Evolutionary conservation across 2,797 vertebrate species (phyloP).

Genomic region (Lepilemur ruficaudatus): DNA sequence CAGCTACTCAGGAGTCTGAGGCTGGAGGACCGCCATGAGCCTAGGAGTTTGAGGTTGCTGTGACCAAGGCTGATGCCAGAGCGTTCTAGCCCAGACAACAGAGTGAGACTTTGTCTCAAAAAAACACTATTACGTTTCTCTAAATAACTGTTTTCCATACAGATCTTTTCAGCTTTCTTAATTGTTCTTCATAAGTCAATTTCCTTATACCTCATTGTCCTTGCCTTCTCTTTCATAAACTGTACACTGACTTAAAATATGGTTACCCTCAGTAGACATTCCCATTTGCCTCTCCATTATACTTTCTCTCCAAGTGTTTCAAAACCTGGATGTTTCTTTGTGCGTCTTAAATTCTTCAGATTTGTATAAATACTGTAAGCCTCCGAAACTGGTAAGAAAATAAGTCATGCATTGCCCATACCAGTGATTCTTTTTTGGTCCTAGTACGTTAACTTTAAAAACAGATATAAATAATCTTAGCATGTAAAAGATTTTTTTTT

Average conservation of each 20-base stretch:
- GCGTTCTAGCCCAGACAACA: too few relatives aligned
- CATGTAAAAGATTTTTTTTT: neutral
- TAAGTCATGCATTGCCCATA: neutral
- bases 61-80: too few relatives aligned
- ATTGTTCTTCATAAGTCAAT: neutral
- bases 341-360: neutral
- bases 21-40: too few relatives aligned
- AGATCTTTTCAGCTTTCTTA: neutral
- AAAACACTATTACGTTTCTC: neutral
- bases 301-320: neutral
- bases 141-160: conserved; percentile 3
- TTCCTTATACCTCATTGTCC: neutral
- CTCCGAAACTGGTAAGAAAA: neutral
- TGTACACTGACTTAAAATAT: neutral
- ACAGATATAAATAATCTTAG: neutral
- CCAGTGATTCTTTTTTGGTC: neutral
- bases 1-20: neutral
- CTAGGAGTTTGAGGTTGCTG: too few relatives aligned
- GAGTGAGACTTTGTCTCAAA: too few relatives aligned
- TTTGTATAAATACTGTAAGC: neutral
- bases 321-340: neutral
- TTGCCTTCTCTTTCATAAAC: conserved; percentile 1
- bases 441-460: neutral
- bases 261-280: neutral
- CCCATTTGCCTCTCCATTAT: neutral